Evolutionary conservation across 2,797 vertebrate species (phyloP).

Genomic region (Gymnoscopelus microlampas): DNA sequence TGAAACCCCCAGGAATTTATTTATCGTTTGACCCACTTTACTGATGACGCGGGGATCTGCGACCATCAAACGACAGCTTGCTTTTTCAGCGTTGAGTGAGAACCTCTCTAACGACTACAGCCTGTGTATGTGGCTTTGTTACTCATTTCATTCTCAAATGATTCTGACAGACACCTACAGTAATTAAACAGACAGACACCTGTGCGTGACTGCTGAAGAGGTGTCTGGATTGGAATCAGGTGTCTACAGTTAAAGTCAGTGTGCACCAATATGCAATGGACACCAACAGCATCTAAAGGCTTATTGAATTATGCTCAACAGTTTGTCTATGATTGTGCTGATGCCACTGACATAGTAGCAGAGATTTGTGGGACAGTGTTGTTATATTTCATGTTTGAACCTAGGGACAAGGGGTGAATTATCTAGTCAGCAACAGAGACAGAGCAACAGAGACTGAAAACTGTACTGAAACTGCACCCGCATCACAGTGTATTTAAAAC

Average conservation of each 20-base stretch:
- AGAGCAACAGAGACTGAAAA: slow-evolving; percentile 25
- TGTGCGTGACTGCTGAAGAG: slow-evolving; percentile 17
- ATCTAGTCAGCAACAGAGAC: slow-evolving; percentile 23
- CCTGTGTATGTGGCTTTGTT: slow-evolving; percentile 23
- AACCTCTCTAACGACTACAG: slow-evolving; percentile 34
- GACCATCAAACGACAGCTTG: slow-evolving; percentile 33
- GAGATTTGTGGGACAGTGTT: slow-evolving; percentile 46
- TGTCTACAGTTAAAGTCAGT: slow-evolving; percentile 11
- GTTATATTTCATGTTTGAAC: slow-evolving; percentile 56
- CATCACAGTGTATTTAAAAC: slow-evolving; percentile 79
- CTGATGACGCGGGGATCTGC: slow-evolving; percentile 38
- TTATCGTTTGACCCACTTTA: slow-evolving; percentile 38
- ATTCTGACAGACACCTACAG: not conserved
- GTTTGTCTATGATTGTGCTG: slow-evolving; percentile 47
- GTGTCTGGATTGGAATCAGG: not conserved
- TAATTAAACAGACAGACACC: slow-evolving; percentile 9
- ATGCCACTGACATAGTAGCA: slow-evolving; percentile 53
- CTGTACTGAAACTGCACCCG: slow-evolving; percentile 49
- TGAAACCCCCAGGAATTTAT: slow-evolving; percentile 42
- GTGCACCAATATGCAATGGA: not conserved
- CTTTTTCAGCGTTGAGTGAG: slow-evolving; percentile 36
- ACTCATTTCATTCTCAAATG: slow-evolving; percentile 33
- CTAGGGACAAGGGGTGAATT: slow-evolving; percentile 45
- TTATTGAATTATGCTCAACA: slow-evolving; percentile 32
- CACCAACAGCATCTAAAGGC: slow-evolving; percentile 15